Evolutionary conservation across 2,113 vertebrate species (phyloP).

Genomic region (Tetrao urogallus): DNA sequence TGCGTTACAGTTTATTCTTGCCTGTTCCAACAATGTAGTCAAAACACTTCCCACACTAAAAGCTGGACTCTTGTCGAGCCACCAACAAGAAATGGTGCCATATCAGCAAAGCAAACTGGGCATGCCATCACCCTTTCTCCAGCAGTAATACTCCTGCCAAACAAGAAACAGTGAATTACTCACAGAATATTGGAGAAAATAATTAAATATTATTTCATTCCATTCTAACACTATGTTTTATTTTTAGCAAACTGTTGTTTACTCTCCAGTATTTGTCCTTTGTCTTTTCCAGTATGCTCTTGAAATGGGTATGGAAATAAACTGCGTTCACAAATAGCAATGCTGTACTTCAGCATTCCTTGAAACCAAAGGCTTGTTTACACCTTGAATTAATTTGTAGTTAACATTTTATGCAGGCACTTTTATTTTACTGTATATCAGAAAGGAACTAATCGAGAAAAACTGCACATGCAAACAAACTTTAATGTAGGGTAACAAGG

Average conservation of each 20-base stretch:
- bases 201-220: not conserved
- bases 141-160: not conserved
- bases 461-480: not conserved
- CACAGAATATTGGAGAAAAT: not conserved
- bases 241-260: not conserved
- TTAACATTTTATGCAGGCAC: not conserved
- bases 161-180: not conserved
- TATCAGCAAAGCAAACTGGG: conserved; percentile 2
- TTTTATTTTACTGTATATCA: not conserved
- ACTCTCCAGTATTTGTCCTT: not conserved
- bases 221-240: not conserved
- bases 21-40: not conserved
- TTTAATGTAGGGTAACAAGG: not conserved
- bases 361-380: not conserved
- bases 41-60: not conserved
- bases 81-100: not conserved
- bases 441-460: not conserved
- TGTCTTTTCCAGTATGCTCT: not conserved
- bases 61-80: not conserved
- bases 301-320: conserved; percentile 3
- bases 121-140: not conserved
- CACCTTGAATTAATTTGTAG: conserved; percentile 7
- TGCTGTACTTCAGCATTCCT: not conserved
- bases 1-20: not conserved
- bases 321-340: not conserved